These are phyloP conservation scores for Parauchenoglanis punctatus DNA, from an alignment of 2,797 vertebrate species.

Conservation along the genomic window DNA sequence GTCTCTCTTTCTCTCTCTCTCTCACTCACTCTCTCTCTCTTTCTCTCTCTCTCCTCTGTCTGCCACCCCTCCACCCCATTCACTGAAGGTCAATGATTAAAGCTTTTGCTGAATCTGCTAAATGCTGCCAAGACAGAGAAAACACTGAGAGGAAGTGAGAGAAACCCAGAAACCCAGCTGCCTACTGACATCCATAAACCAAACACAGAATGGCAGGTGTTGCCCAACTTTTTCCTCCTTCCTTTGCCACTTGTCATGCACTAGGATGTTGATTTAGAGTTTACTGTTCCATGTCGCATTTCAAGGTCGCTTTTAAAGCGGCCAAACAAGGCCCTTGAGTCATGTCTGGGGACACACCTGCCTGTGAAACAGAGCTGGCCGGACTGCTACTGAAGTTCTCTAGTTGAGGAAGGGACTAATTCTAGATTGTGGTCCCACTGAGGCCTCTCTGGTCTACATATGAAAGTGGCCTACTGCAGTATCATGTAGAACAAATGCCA, in stretches of 20 bases:
- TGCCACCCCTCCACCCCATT: constrained; percentile 29
- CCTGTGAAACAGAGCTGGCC: constrained; percentile 52
- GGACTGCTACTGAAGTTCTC: constrained; percentile 55
- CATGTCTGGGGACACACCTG: constrained; percentile 63
- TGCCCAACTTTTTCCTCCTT: constrained; percentile 43
- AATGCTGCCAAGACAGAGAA: constrained; percentile 51
- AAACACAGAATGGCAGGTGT: constrained; percentile 77
- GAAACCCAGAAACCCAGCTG: constrained; percentile 61
- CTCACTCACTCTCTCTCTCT: constrained; percentile 3
- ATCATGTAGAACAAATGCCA: constrained; percentile 21
- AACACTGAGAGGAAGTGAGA: constrained; percentile 38
- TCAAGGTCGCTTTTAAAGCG: constrained; percentile 73
- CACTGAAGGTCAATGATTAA: constrained; percentile 71
- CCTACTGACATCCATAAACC: constrained; percentile 71
- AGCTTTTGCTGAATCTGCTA: constrained; percentile 76
- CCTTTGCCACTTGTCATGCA: constrained; percentile 17
- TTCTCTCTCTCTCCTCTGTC: neutral
- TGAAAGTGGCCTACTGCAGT: constrained; percentile 38
- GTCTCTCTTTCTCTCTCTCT: constrained; percentile 7
- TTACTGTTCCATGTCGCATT: constrained; percentile 75
- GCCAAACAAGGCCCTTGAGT: constrained; percentile 67
- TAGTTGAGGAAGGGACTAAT: constrained; percentile 53
- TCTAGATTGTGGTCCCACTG: constrained; percentile 48
- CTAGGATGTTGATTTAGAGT: constrained; percentile 71
- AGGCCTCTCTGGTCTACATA: constrained; percentile 56